Percentiles rank a stretch among this genome's conserved stretches.
phyloP scores from a whole-genome alignment of 2,113 vertebrate species.

The Propithecus coquereli region DNA sequence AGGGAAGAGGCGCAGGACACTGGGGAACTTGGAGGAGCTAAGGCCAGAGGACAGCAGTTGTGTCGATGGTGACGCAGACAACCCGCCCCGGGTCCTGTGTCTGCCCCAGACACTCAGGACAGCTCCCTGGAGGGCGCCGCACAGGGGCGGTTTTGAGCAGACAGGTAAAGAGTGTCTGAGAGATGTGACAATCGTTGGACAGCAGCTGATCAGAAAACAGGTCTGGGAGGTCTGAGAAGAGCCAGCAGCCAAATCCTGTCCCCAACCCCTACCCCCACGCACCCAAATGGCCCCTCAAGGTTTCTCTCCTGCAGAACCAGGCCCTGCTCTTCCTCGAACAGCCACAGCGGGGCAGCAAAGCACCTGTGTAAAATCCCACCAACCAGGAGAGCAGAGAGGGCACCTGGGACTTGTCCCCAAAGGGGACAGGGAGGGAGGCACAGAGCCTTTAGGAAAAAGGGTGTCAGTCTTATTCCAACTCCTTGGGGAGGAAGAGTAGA shows the following conservation, averaged over 20 bases:
- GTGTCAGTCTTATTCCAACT: neutral
- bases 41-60: neutral
- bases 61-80: neutral
- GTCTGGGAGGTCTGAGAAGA: neutral
- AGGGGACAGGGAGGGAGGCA: neutral
- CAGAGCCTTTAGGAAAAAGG: neutral
- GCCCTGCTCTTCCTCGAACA: neutral
- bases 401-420: neutral
- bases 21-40: neutral
- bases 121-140: neutral
- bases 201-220: neutral
- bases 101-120: neutral
- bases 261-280: neutral
- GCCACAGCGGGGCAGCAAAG: slow-evolving; percentile 53
- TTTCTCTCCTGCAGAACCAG: neutral
- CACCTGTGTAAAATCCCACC: neutral
- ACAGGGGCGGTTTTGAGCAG: neutral
- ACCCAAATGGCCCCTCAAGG: fast-evolving
- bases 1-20: neutral
- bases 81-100: neutral
- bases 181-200: neutral
- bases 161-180: neutral
- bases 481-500: neutral
- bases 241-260: neutral
- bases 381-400: fast-evolving